These are phyloP conservation scores for Hycleus phaleratus DNA, from an alignment of 1,140 invertebrate genomes.

Conservation along the genomic window DNA sequence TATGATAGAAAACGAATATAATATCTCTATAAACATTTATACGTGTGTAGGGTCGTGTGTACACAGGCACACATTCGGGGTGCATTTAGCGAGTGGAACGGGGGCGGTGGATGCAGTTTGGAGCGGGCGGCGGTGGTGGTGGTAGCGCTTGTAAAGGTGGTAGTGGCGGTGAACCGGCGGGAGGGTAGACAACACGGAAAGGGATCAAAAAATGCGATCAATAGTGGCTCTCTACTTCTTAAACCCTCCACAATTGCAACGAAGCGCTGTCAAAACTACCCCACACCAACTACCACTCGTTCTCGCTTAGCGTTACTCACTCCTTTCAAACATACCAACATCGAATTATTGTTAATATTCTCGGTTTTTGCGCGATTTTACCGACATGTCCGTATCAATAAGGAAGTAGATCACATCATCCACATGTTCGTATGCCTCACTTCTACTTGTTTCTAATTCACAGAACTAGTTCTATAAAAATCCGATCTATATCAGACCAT, in stretches of 20 bases:
- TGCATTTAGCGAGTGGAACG: constrained; percentile 16
- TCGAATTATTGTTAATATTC: background rate
- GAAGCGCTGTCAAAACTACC: constrained; percentile 41
- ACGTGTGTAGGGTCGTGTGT: constrained; percentile 3
- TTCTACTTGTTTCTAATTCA: no score
- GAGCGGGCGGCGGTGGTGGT: background rate
- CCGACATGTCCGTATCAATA: no score
- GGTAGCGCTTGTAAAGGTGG: background rate
- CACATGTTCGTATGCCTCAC: no score
- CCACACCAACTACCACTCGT: constrained; percentile 1
- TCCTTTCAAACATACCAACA: no score
- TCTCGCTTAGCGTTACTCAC: no score
- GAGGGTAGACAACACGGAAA: constrained; percentile 30
- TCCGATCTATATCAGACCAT: no score
- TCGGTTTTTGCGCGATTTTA: background rate
- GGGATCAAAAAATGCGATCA: constrained; percentile 44
- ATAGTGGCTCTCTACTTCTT: constrained; percentile 41
- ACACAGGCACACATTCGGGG: constrained; percentile 29
- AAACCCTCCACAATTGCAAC: constrained; percentile 42
- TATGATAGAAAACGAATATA: background rate
- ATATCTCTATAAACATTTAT: no score
- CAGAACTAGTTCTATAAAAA: no score
- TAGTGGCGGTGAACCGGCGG: constrained; percentile 4
- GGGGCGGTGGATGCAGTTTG: background rate
- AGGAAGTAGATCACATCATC: no score